Evolutionary conservation across 2,113 vertebrate species (phyloP), one percentile per base, ranked within the genome.

Genomic region (Ascaphus truei): DNA sequence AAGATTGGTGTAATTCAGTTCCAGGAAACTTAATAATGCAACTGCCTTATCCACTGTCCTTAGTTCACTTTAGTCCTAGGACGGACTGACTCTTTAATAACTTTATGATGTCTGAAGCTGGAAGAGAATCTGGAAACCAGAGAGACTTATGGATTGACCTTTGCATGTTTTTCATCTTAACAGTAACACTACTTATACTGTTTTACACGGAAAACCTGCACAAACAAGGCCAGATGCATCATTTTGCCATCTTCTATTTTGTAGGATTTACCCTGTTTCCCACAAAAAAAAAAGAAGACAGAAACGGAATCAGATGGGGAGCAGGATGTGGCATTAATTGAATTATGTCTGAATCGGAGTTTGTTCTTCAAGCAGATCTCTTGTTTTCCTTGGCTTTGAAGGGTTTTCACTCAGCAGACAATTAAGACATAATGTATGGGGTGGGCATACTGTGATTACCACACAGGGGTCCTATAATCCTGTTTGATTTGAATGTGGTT

Each of bases 371-470:
- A 61, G 37, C 67, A 69, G 57, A 60, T 69, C 56, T 29, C 67
- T 69, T 69, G 56, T 69, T 69, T 52, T 16, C 47, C 30, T 69
- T 61, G 67, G 67, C 67, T 69, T 69, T 61, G 67, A 69, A 61
- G 57, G 57, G 45, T 52, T 83, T 76, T 52, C 27, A 71, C 55
- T 79, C 68, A 61, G 73, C 29, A 60, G 78, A 29, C 74, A 62
- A 84, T 84, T 81, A 84, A 82, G 79, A 77, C 73, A 76, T 78
- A 81, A 84, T 83, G 68, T 73, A 53, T 78, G 68, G 73, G 72
- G 77, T 78, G 72, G 74, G 62, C 68, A 73, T 79, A 67, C 71
- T 73, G 76, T 67, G 77, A 76, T 84, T 82, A 74, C 79, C 76
- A 80, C 77, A 50, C 77, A 20, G 75, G 74, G 67, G 75, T 0